phyloP scores from a whole-genome alignment of 2,888 invertebrate species.

The Zygothrica quintamaculata region DNA sequence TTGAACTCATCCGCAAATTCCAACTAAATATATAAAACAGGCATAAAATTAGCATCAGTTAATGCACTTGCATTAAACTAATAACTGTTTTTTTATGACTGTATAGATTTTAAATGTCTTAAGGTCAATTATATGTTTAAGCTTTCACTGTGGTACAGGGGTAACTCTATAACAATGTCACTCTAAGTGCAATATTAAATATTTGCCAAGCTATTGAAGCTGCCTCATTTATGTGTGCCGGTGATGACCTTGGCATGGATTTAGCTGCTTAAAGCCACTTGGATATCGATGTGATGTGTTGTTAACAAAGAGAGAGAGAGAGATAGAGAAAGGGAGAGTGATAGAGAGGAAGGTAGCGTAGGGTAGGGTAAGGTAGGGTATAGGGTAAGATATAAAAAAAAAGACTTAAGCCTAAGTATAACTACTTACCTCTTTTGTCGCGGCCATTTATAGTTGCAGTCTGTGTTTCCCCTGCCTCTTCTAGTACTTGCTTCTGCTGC shows the following conservation, averaged over 20 bases:
- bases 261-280: conserved; percentile 44
- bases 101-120: no score
- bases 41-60: no score
- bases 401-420: conserved; percentile 22
- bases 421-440: conserved; percentile 73
- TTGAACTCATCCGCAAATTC: conserved; percentile 31
- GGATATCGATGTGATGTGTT: conserved; percentile 5
- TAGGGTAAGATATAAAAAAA: conserved; percentile 12
- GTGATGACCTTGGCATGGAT: conserved; percentile 58
- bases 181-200: conserved; percentile 63
- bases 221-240: conserved; percentile 44
- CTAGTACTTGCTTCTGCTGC: no score
- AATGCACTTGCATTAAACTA: no score
- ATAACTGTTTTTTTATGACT: no score
- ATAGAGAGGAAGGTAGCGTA: conserved; percentile 15
- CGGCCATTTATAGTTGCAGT: conserved; percentile 44
- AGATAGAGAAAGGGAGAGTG: not conserved
- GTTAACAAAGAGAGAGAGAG: no score
- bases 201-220: conserved; percentile 61
- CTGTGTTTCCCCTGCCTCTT: no score
- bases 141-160: conserved; percentile 11
- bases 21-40: no score
- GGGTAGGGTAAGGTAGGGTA: not conserved
- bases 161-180: conserved; percentile 24
- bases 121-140: no score